Percentiles rank a stretch among this genome's conserved stretches.
Evolutionary conservation across 2,113 vertebrate species (phyloP).

Genomic region (Grallaria varia): DNA sequence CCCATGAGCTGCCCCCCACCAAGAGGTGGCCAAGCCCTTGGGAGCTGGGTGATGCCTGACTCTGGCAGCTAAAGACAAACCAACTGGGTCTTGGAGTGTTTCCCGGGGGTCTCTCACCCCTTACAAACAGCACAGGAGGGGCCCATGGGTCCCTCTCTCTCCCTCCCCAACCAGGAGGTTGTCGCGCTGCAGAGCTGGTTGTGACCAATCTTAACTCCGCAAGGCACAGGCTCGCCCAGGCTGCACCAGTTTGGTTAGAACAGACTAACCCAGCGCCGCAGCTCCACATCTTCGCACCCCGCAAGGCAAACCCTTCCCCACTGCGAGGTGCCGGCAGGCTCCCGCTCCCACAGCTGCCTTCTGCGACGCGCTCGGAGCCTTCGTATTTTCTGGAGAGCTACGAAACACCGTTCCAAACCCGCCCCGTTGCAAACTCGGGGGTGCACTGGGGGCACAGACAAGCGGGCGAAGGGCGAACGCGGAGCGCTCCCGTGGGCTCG

Average conservation of each 20-base stretch:
- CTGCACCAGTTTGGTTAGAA: not conserved
- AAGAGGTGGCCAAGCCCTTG: not conserved
- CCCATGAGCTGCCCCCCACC: not conserved
- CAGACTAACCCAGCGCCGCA: not conserved
- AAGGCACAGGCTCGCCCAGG: not conserved
- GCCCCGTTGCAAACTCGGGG: not conserved
- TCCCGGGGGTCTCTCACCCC: not conserved
- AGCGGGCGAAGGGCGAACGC: not conserved
- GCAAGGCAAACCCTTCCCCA: not conserved
- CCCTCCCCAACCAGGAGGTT: not conserved
- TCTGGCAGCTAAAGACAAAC: not conserved
- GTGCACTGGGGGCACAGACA: not conserved
- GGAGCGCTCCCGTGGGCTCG: not conserved
- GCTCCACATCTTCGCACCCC: not conserved
- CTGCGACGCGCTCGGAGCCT: not conserved
- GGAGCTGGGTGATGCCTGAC: not conserved
- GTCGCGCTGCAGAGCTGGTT: not conserved
- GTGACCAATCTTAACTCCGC: not conserved
- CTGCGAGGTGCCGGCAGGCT: not conserved
- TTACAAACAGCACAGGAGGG: not conserved
- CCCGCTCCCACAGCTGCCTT: not conserved
- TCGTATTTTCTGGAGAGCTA: not conserved
- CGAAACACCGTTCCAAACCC: not conserved
- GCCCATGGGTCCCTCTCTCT: not conserved
- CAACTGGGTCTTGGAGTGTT: not conserved